Evolutionary conservation across 2,113 vertebrate genomes (phyloP), one percentile per base, ranked within the genome.

Genomic region (Riparia riparia): DNA sequence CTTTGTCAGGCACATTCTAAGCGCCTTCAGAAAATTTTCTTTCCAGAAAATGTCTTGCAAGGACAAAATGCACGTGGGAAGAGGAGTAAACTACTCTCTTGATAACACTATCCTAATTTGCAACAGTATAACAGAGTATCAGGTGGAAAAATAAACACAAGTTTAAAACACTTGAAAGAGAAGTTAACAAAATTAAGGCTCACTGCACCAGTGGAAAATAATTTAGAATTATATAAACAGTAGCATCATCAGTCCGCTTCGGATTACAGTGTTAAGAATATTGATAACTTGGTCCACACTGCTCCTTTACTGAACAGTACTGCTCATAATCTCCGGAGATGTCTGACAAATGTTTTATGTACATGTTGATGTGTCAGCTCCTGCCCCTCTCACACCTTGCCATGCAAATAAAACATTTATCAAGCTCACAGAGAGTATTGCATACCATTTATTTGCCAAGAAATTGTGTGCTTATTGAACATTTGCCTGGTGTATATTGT

Each of bases 401-500:
- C 34, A 50, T 20, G 3, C 31, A 78, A 91, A 81, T 73, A 71
- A 63, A 92, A 60, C 34, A 92, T 94, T 94, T 78, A 71, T 91
- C 69, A 93, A 42, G 41, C 25, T 91, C 65, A 82, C 56, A 60
- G 47, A 79, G 20, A 50, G 28, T 24, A 21, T 3, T 44, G 41
- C 89, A 77, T 71, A 42, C 5, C 12, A n/a, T 93, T 91, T 86
- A 44, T 93, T 86, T 86, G 34, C 60, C 57, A 73, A 63, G 54
- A 90, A 89, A 58, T 70, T 80, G 9, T 58, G 15, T 49, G 34
- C 8, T 83, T 73, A 63, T 29, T 70, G 64, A 92, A 77, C 2
- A 24, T 82, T 78, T 91, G 8, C 24, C 60, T 85, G 25, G 6
- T 74, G 32, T 39, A 24, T 31, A 71, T 47, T 87, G 44, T 41